phyloP scores from a whole-genome alignment of 2,113 vertebrate genomes.

The Empidonax traillii region DNA sequence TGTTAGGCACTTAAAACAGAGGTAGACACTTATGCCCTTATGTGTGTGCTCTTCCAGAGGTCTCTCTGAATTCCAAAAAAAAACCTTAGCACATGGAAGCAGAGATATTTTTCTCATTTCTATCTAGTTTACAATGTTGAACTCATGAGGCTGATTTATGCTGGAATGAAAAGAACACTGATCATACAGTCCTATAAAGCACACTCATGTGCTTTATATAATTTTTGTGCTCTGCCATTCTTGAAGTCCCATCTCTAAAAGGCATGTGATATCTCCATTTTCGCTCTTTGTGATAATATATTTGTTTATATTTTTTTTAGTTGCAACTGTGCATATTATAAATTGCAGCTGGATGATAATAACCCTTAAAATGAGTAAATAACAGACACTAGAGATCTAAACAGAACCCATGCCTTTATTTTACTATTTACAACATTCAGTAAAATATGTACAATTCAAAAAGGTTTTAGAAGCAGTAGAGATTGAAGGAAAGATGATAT shows the following conservation, averaged over 20 bases:
- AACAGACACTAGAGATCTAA: neutral
- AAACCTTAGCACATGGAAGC: neutral
- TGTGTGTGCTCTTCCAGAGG: neutral
- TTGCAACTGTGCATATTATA: neutral
- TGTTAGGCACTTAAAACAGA: neutral
- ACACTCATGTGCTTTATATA: neutral
- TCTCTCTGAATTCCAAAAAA: neutral
- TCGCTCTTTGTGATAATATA: neutral
- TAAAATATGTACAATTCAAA: neutral
- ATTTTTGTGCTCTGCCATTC: neutral
- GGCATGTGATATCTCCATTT: neutral
- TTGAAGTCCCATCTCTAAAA: neutral
- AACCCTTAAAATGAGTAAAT: neutral
- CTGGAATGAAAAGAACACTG: neutral
- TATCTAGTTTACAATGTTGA: neutral
- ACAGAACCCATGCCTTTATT: neutral
- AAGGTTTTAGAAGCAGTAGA: neutral
- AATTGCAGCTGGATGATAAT: neutral
- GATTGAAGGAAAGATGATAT: neutral
- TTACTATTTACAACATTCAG: neutral
- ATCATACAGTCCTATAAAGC: neutral
- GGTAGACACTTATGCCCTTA: accelerated
- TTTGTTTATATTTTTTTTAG: neutral
- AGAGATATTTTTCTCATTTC: neutral
- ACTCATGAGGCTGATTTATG: neutral